Evolutionary conservation across 1,140 invertebrate genomes (phyloP).

Genomic region (Drosophila tropicalis): DNA sequence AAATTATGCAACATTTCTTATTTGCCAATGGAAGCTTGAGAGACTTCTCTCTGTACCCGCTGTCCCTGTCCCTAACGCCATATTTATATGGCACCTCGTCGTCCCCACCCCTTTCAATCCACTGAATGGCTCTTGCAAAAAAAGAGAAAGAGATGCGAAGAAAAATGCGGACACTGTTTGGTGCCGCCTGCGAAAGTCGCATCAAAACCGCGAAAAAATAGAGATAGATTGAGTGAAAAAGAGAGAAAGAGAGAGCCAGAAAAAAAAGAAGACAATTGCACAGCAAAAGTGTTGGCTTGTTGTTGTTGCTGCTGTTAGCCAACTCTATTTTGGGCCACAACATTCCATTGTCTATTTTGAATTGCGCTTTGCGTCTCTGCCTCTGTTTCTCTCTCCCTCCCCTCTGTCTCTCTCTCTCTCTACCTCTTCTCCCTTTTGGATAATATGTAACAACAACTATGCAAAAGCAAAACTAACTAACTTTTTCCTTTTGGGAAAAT

Average conservation of each 20-base stretch:
- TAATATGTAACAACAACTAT: constrained; percentile 37
- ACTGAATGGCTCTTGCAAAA: background rate
- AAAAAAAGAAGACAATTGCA: constrained; percentile 58
- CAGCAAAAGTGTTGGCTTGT: constrained; percentile 57
- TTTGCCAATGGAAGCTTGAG: constrained; percentile 44
- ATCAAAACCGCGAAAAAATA: constrained; percentile 55
- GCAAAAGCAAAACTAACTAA: constrained; percentile 25
- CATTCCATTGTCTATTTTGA: constrained; percentile 76
- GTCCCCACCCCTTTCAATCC: background rate
- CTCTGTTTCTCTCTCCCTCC: constrained; percentile 9
- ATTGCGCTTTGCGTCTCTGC: constrained; percentile 58
- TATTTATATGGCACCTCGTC: background rate
- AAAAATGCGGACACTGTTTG: constrained; percentile 68
- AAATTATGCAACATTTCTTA: constrained; percentile 79
- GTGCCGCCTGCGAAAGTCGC: constrained; percentile 63
- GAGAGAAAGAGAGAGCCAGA: background rate
- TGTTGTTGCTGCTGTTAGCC: constrained; percentile 52
- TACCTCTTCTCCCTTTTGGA: constrained; percentile 30
- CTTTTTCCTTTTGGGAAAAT: constrained; percentile 28
- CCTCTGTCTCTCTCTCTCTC: background rate
- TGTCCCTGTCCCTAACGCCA: constrained; percentile 14
- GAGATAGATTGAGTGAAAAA: background rate
- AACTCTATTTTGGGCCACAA: constrained; percentile 73
- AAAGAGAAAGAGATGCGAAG: constrained; percentile 15
- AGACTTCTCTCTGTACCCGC: constrained; percentile 15